phyloP scores from a whole-genome alignment of 2,888 invertebrate genomes.

The Acanthacorydalis orientalis region DNA sequence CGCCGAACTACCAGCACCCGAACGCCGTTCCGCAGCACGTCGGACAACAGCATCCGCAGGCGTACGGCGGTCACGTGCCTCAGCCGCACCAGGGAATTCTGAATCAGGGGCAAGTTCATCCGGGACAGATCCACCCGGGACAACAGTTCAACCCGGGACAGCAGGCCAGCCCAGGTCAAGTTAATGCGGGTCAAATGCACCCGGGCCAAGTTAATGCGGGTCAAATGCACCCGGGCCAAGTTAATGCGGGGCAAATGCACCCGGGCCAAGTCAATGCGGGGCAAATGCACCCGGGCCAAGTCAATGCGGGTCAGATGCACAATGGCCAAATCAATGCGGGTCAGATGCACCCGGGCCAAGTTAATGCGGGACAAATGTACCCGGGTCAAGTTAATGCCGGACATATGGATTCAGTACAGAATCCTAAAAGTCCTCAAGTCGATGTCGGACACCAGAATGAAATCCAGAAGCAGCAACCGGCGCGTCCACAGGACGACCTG shows the following conservation, averaged over 20 bases:
- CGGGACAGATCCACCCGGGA: slow-evolving; percentile 6
- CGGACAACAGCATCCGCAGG: slow-evolving; percentile 10
- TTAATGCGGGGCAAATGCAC: slow-evolving; percentile 11
- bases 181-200: slow-evolving; percentile 8
- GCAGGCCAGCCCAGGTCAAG: slow-evolving; percentile 13
- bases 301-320: slow-evolving; percentile 13
- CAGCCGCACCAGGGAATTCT: slow-evolving; percentile 15
- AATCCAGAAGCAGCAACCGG: too few relatives aligned
- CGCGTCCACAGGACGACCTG: too few relatives aligned
- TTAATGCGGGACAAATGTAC: slow-evolving; percentile 9
- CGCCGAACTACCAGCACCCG: slow-evolving; percentile 11
- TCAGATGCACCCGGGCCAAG: slow-evolving; percentile 7
- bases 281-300: slow-evolving; percentile 7
- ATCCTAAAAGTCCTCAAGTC: too few relatives aligned
- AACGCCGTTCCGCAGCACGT: slow-evolving; percentile 9
- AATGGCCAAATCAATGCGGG: slow-evolving; percentile 13
- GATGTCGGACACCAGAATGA: too few relatives aligned
- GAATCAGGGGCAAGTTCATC: slow-evolving; percentile 11
- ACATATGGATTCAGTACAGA: too few relatives aligned
- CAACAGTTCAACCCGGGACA: slow-evolving; percentile 10
- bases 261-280: slow-evolving; percentile 13
- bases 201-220: slow-evolving; percentile 7
- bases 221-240: slow-evolving; percentile 13
- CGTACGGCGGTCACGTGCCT: slow-evolving; percentile 9
- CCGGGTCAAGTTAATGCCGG: slow-evolving; percentile 13